These are phyloP conservation scores for Furnarius figulus DNA, from an alignment of 2,113 vertebrate genomes.

Conservation along the genomic window DNA sequence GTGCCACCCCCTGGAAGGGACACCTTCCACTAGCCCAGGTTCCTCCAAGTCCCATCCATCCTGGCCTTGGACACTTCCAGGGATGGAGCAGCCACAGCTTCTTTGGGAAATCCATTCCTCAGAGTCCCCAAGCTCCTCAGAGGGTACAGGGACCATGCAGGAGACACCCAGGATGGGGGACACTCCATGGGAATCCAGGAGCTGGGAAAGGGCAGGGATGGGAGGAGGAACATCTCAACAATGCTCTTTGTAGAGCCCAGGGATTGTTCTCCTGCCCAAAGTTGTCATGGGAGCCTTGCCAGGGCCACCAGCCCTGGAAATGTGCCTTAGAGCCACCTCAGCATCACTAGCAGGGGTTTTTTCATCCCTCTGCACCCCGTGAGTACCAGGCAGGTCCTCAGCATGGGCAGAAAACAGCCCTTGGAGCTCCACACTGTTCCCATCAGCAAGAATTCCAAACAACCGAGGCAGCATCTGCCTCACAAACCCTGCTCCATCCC, in stretches of 20 bases:
- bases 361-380: neutral
- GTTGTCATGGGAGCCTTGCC: rapidly evolving
- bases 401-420: neutral
- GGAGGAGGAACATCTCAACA: neutral
- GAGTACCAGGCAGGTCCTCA: neutral
- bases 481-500: neutral
- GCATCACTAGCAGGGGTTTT: neutral
- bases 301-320: neutral
- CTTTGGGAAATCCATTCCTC: neutral
- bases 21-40: neutral
- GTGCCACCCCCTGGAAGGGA: neutral
- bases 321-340: neutral
- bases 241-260: neutral
- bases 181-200: neutral
- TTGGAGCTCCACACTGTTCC: rapidly evolving
- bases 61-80: neutral
- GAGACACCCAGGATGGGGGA: neutral
- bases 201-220: neutral
- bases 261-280: neutral
- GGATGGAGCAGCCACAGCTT: neutral
- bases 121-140: neutral
- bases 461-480: neutral
- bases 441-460: rapidly evolving
- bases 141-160: neutral
- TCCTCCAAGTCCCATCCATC: neutral